phyloP scores from a whole-genome alignment of 2,113 vertebrate species.

The Pristiophorus japonicus region DNA sequence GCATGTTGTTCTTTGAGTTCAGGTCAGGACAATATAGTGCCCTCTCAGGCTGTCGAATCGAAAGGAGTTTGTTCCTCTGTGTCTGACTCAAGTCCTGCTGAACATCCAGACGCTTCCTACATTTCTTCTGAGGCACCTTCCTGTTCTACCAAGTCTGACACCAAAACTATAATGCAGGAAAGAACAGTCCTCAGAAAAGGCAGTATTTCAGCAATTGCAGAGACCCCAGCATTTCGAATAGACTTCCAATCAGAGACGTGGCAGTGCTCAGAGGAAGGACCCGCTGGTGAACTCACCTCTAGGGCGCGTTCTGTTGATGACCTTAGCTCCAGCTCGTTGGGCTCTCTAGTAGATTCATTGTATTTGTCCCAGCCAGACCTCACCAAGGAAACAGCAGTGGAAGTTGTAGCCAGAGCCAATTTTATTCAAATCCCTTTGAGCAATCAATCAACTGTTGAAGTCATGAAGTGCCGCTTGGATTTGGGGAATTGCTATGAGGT shows the following conservation, averaged over 20 bases:
- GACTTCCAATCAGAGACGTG: background rate
- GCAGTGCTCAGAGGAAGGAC: conserved; percentile 15
- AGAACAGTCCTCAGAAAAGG: conserved; percentile 48
- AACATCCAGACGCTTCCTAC: background rate
- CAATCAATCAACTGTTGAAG: conserved; percentile 48
- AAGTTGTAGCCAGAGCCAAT: conserved; percentile 47
- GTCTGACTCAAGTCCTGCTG: background rate
- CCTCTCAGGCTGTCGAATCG: background rate
- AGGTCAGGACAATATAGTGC: background rate
- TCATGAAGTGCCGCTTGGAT: conserved; percentile 57
- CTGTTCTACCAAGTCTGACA: conserved; percentile 1
- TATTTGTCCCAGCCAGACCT: background rate
- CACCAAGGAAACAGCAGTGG: conserved; percentile 35
- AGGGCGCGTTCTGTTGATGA: background rate
- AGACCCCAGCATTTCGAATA: conserved; percentile 55
- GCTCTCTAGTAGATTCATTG: conserved; percentile 39
- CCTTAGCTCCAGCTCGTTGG: background rate
- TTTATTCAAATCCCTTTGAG: conserved; percentile 49
- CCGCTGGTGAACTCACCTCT: background rate
- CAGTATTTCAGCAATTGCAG: conserved; percentile 61
- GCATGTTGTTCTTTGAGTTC: background rate
- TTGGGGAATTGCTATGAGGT: conserved; percentile 79
- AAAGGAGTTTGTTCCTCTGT: fast-evolving
- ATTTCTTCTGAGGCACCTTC: background rate
- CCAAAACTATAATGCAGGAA: background rate